Evolutionary conservation across 2,797 vertebrate genomes (phyloP), one percentile per base, ranked within the genome.

Genomic region (Cryptoprocta ferox): DNA sequence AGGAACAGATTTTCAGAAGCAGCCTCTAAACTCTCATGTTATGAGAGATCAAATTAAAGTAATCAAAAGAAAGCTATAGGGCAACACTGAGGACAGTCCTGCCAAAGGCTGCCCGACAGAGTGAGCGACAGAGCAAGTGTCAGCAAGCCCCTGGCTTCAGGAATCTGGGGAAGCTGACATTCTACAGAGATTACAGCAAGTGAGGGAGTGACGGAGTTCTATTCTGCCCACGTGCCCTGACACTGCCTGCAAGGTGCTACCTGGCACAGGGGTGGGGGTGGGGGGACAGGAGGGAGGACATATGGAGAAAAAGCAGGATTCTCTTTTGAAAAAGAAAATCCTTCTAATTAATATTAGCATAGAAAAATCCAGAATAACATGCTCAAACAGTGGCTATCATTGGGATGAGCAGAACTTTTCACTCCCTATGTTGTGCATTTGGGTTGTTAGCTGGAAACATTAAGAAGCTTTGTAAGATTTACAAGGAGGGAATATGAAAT

Each of bases 191-290:
- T 13, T 12, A 21, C 24, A 6, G 19, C 30, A 68, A 32, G 53
- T 14, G 3, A 10, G 21, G 26, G 28, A 89, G 28, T 39, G 5
- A 89, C 7, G 50, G 15, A n/a, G 37, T 50, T 59, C 14, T 8
- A 3, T 48, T 79, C 61, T 59, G 66, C n/a, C 80, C 42, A 32
- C 1, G 0, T 6, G 35, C 13, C 8, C 4, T 14, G 9, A 7
- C 19, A 39, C 45, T 7, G 53, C 12, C 4, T 8, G 6, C 13
- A 1, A 50, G 61, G 45, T 0, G 0, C 53, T 15, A 59, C 24
- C 24, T 56, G 70, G 65, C n/a, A 2, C 19, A 6, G 6, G 26
- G 32, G 1, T 45, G 32, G 73, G 18, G 12, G 21, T 4, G 6
- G 21, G 37, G 21, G 26, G 28, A 3, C 1, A 12, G 6, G 12